Evolutionary conservation across 2,888 invertebrate species (phyloP).

Genomic region (Eristalis intricaria): DNA sequence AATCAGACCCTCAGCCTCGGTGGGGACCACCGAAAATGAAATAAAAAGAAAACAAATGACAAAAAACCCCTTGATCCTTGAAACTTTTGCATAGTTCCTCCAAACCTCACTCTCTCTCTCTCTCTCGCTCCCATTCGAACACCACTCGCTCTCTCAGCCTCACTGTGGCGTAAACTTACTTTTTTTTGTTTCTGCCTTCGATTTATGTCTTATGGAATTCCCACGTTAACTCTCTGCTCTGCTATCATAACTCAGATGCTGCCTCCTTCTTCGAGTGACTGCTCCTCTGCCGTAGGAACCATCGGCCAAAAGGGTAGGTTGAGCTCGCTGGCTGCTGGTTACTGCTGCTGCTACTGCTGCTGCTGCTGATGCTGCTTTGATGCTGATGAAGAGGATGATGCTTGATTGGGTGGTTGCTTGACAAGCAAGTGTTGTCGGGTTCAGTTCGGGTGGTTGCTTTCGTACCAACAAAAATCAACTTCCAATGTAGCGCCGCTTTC

Average conservation of each 20-base stretch:
- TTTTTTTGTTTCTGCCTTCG: slow-evolving; percentile 22
- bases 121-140: background rate
- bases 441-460: background rate
- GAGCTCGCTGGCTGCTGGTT: background rate
- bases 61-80: background rate
- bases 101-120: background rate
- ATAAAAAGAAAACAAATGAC: background rate
- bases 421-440: background rate
- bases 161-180: slow-evolving; percentile 59
- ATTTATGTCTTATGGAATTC: slow-evolving; percentile 47
- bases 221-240: slow-evolving; percentile 43
- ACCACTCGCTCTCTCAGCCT: background rate
- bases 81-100: background rate
- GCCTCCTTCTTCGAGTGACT: slow-evolving; percentile 1
- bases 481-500: slow-evolving; percentile 43
- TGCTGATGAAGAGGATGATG: background rate
- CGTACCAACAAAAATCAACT: slow-evolving; percentile 33
- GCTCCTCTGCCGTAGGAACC: background rate
- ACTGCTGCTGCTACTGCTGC: background rate
- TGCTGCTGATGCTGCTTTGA: background rate
- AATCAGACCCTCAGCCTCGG: background rate
- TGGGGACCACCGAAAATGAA: background rate
- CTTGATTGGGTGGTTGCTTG: background rate
- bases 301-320: background rate
- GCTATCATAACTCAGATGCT: slow-evolving; percentile 50